Base-by-base conservation (phyloP, 2,888 invertebrate genomes). In the Drosophila kuntzei region DNA sequence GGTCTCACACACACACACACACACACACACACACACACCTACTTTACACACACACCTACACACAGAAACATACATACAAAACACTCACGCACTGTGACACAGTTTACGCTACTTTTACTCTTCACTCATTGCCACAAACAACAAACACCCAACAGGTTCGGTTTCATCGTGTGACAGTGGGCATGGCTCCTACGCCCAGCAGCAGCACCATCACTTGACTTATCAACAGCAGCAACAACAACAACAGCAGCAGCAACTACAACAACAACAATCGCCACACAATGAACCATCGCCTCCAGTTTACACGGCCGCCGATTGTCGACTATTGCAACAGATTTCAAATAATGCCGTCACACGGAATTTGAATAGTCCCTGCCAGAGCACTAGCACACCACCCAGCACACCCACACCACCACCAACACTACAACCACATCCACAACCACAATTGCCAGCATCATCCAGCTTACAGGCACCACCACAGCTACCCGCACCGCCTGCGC, bases 121-220 rank as follows among this genome's bases (percentile, higher is more conserved):
- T 68, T 59, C 68, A 67, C 71, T 64, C 60, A 72, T 76, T 47
- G 73, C 29, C 65, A 67, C 65, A 51, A 62, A 58, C 9, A 63
- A 69, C 53, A 68, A 69, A 72, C 69, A 67, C 63, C 65, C 81
- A 82, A 84, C 71, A 94, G 97, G 97, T 92, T 97, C 98, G 85
- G 96, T 97, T 90, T 97, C 97, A 86, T 98, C 98, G 89, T 97
- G 97, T 93, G 98, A 97, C 93, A 97, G 97, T 90, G 97, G 97
- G 89, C 97, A 97, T 93, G 96, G 96, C 88, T 96, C 96, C 62
- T 95, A 95, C 91, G 93, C 94, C 84, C 95, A 94, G 84, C 95
- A 94, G 91, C 93, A 79, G 59, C 90, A 73, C 32, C 65, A 55
- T 22, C 75, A 64, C 58, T 41, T 62, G 62, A 60, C 66, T 2